phyloP scores from a whole-genome alignment of 2,797 vertebrate genomes.

The Thripadectes ignobilis region DNA sequence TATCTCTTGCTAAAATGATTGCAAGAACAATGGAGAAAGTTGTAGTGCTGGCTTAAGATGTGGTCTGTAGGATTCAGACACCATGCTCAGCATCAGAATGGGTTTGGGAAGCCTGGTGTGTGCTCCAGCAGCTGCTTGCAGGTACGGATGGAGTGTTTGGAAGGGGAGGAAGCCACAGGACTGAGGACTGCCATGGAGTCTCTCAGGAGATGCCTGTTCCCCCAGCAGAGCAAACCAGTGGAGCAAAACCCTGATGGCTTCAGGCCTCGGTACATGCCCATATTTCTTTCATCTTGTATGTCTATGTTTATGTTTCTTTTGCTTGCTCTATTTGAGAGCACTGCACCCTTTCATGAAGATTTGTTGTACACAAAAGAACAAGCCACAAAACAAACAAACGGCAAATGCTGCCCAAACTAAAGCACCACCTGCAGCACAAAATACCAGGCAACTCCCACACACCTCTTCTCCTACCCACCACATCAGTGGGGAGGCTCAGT shows the following conservation, averaged over 20 bases:
- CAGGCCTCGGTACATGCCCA: not conserved
- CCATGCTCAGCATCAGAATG: not conserved
- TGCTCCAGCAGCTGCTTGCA: not conserved
- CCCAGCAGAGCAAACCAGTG: not conserved
- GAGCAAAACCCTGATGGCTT: not conserved
- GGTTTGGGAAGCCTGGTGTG: not conserved
- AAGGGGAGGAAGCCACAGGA: not conserved
- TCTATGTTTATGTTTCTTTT: not conserved
- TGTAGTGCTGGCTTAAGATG: not conserved
- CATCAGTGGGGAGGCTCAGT: not conserved
- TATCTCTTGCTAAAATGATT: not conserved
- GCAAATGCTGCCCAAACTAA: accelerated
- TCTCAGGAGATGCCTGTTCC: not conserved
- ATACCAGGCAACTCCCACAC: not conserved
- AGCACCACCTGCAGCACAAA: conserved; percentile 26
- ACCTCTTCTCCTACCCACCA: not conserved
- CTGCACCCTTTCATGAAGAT: not conserved
- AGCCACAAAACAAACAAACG: not conserved
- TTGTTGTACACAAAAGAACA: not conserved
- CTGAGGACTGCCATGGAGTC: not conserved
- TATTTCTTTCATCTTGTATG: not conserved
- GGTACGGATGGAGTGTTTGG: not conserved
- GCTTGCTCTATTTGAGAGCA: not conserved
- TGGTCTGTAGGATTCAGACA: not conserved
- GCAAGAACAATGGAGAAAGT: not conserved